Base-by-base conservation (phyloP, 2,888 invertebrate genomes). In the Plagodis pulveraria region DNA sequence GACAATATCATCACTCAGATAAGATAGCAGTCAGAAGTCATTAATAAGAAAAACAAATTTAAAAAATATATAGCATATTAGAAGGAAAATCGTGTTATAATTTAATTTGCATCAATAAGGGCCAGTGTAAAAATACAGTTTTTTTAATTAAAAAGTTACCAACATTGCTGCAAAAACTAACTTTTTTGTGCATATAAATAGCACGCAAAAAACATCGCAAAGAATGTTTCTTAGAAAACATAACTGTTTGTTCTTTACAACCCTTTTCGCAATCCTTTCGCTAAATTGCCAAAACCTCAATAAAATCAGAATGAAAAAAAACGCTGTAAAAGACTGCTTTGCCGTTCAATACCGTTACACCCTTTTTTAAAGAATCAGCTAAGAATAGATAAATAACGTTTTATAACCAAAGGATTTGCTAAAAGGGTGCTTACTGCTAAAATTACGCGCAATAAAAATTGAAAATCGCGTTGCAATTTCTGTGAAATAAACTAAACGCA, bases 201-300 rank as follows among this genome's bases (percentile, higher is more conserved):
- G 22, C 22, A 22, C 4, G 22, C 22, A 4, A 22, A 41, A 41
- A n/a, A 6, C 41, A 41, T 11, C 34, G 10, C 40, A 57, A 58
- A 44, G 41, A 52, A 0, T 42, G 6, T 50, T 58, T 43, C 55
- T 45, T 12, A 36, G 67, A 63, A 69, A 58, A 52, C 42, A n/a
- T 55, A 67, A 71, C 69, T 56, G 65, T 32, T 50, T 41, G 56
- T 66, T 32, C 6, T 9, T 41, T 6, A 67, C 71, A 84, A 81
- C 77, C 80, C 82, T 81, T 87, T 83, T 80, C 48, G 78, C 82
- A 87, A 88, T 75, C 76, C 80, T 81, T 84, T 84, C 63, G 75
- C 79, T 65, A 82, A 77, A 78, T 69, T 72, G 75, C 76, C 64
- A 77, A 78, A 82, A 82, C 77, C 74, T 76, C 75, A 75, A 80